Percentiles rank a stretch among this genome's conserved stretches.
These are phyloP conservation scores for Diloba caeruleocephala DNA, from an alignment of 2,888 invertebrate species.

Conservation along the genomic window DNA sequence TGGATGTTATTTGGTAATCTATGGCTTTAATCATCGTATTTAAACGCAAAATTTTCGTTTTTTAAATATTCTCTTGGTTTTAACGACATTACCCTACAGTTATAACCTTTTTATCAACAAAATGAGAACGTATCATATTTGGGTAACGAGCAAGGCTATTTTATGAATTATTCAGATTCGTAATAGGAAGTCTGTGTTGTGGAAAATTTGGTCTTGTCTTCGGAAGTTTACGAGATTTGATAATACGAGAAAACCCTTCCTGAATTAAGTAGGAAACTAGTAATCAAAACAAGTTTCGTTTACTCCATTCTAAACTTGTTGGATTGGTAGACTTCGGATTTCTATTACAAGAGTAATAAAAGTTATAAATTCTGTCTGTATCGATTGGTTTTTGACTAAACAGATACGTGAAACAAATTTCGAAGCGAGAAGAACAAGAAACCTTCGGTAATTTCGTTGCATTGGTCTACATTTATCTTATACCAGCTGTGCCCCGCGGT, in stretches of 20 bases:
- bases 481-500: no score
- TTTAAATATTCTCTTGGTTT: conserved; percentile 10
- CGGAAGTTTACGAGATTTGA: conserved; percentile 59
- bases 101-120: conserved; percentile 45
- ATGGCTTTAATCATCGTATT: conserved; percentile 14
- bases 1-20: conserved; percentile 41
- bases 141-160: conserved; percentile 50
- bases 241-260: conserved; percentile 55
- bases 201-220: conserved; percentile 66
- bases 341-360: conserved; percentile 30
- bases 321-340: conserved; percentile 22
- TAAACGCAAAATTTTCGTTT: conserved; percentile 2
- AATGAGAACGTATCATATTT: conserved; percentile 45
- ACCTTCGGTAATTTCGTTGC: conserved; percentile 14
- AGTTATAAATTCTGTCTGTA: conserved; percentile 20
- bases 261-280: conserved; percentile 46
- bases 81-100: conserved; percentile 12
- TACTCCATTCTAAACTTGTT: conserved; percentile 43
- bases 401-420: conserved; percentile 22
- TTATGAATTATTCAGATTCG: conserved; percentile 73
- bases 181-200: conserved; percentile 69
- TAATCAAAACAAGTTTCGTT: conserved; percentile 44
- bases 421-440: conserved; percentile 10
- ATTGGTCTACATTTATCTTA: no score
- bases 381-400: conserved; percentile 25